Evolutionary conservation across 2,113 vertebrate species (phyloP).

Genomic region (Colinus virginianus): DNA sequence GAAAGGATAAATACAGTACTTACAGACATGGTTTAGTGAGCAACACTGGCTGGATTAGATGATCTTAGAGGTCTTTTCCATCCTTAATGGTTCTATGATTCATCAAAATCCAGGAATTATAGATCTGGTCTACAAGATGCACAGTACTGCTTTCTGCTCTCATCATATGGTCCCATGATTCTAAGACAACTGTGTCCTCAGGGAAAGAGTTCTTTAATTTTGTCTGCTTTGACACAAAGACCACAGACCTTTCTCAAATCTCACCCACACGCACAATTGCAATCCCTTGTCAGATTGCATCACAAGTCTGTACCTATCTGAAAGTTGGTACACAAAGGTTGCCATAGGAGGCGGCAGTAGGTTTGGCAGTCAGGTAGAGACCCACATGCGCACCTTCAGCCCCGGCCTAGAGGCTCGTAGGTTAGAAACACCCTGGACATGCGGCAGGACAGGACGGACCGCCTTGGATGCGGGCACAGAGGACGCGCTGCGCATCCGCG

Average conservation of each 20-base stretch:
- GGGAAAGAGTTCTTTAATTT: not conserved
- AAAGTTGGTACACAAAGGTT: not conserved
- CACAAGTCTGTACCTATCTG: not conserved
- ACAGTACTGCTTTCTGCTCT: not conserved
- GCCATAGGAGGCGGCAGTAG: not conserved
- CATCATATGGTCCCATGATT: fast-evolving
- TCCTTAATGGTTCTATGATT: too few species aligned
- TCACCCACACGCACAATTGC: fast-evolving
- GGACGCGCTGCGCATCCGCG: not conserved
- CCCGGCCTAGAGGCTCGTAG: not conserved
- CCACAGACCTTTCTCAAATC: not conserved
- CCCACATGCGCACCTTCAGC: not conserved
- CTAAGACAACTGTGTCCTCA: not conserved
- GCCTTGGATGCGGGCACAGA: fast-evolving
- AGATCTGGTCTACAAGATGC: not conserved
- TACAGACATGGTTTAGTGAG: too few species aligned
- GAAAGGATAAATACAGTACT: too few species aligned
- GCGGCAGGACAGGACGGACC: fast-evolving
- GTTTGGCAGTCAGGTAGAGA: not conserved
- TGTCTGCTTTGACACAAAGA: not conserved
- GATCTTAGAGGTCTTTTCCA: too few species aligned
- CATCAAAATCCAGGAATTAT: not conserved
- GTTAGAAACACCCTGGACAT: fast-evolving
- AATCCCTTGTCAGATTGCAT: not conserved
- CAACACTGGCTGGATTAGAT: too few species aligned